These are phyloP conservation scores for Chrysoperla carnea DNA, from an alignment of 1,140 invertebrate genomes.

Conservation along the genomic window DNA sequence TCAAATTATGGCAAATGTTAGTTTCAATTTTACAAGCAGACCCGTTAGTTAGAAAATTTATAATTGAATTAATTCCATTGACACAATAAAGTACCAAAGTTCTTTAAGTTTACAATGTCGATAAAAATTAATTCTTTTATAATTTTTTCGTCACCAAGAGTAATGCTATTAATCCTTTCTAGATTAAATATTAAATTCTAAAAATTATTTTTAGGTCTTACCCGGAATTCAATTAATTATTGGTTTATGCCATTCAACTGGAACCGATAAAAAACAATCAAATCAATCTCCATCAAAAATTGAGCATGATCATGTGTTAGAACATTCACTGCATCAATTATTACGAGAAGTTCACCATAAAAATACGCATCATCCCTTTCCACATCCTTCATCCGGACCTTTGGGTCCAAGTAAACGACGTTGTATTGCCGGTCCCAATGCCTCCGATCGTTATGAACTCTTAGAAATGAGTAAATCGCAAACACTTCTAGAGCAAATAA, in stretches of 20 bases:
- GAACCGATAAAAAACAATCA: slow-evolving; percentile 33
- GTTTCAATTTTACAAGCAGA: slow-evolving; percentile 13
- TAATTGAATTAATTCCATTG: neutral
- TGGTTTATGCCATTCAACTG: slow-evolving; percentile 58
- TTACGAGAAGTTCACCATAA: slow-evolving; percentile 80
- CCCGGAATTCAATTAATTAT: slow-evolving; percentile 82
- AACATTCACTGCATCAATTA: slow-evolving; percentile 89
- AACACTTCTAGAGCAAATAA: slow-evolving; percentile 89
- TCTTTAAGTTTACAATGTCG: no score
- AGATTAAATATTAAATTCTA: neutral
- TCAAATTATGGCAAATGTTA: slow-evolving; percentile 87
- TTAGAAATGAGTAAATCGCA: slow-evolving; percentile 75
- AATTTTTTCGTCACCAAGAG: no score
- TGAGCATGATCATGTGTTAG: slow-evolving; percentile 89
- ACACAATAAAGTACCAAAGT: no score
- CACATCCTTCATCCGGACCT: slow-evolving; percentile 83
- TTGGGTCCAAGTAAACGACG: slow-evolving; percentile 78
- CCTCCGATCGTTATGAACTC: slow-evolving; percentile 69
- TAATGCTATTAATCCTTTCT: no score
- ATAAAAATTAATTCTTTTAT: neutral
- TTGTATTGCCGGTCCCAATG: slow-evolving; percentile 76
- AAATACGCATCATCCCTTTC: slow-evolving; percentile 84
- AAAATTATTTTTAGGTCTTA: slow-evolving; percentile 41
- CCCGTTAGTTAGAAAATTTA: neutral
- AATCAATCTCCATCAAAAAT: slow-evolving; percentile 34